A percentile compares a stretch with the other conserved stretches of the same genome.
Conservation (phyloP, 2,113 vertebrate genomes). For the Scomber colias region DNA sequence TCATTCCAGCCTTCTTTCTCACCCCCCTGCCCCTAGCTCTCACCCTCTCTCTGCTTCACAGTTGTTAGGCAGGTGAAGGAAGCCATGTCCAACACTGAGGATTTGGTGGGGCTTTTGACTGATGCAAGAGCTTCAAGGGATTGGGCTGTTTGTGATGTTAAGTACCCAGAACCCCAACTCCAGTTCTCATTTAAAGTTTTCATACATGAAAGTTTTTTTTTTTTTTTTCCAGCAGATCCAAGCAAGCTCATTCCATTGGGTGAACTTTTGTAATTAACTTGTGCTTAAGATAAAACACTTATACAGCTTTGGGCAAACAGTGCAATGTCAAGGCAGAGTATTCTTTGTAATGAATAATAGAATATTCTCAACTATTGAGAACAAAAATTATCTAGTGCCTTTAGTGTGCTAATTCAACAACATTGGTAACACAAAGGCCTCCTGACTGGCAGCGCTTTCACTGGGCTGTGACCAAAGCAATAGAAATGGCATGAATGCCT, state of each 20-base stretch:
- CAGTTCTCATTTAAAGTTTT: conserved; percentile 69
- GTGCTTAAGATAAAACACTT: conserved; percentile 55
- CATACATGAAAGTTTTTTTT: conserved; percentile 39
- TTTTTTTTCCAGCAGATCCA: conserved; percentile 10
- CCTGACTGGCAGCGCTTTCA: conserved; percentile 28
- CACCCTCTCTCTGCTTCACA: conserved; percentile 41
- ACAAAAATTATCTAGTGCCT: conserved; percentile 41
- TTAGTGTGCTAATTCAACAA: conserved; percentile 29
- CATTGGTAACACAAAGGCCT: conserved; percentile 25
- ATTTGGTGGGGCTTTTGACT: conserved; percentile 68
- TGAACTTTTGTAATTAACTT: conserved; percentile 69
- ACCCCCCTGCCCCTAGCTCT: not conserved
- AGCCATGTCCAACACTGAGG: conserved; percentile 61
- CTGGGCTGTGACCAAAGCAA: conserved; percentile 42
- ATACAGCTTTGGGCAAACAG: conserved; percentile 44
- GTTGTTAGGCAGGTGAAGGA: conserved; percentile 70
- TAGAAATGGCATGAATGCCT: conserved; percentile 36
- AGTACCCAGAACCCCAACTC: conserved; percentile 53
- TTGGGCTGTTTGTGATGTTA: conserved; percentile 72
- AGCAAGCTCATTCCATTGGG: conserved; percentile 30
- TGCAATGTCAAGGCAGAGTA: conserved; percentile 4
- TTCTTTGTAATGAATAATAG: conserved; percentile 60
- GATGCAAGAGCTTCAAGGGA: conserved; percentile 74
- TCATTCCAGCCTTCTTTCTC: not conserved
- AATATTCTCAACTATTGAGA: conserved; percentile 38